phyloP scores from a whole-genome alignment of 2,888 invertebrate species.

The Morpho deidamia region DNA sequence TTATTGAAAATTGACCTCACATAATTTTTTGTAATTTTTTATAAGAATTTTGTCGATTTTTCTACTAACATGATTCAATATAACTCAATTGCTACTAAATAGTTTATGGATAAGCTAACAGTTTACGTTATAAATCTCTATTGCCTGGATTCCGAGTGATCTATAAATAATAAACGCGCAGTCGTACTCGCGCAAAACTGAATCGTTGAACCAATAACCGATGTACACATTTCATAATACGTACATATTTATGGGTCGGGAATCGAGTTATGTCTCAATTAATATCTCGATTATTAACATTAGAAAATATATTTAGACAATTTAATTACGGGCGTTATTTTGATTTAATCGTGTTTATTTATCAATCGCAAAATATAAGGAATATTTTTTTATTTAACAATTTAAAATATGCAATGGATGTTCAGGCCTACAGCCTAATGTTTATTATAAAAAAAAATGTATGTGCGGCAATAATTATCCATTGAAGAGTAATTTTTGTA shows the following conservation, averaged over 20 bases:
- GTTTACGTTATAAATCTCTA: conserved; percentile 37
- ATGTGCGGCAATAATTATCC: too few relatives aligned
- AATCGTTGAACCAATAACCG: conserved; percentile 21
- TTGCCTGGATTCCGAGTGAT: conserved; percentile 29
- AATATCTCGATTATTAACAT: neutral
- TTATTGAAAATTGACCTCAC: too few relatives aligned
- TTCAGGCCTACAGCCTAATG: too few relatives aligned
- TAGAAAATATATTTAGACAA: neutral
- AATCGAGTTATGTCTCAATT: neutral
- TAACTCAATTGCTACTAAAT: conserved; percentile 28
- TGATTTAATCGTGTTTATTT: too few relatives aligned
- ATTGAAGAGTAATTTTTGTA: too few relatives aligned
- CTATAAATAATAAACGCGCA: conserved; percentile 18
- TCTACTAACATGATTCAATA: conserved; percentile 7
- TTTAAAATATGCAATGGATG: too few relatives aligned
- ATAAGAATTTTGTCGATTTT: neutral
- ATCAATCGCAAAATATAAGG: too few relatives aligned
- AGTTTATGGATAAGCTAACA: conserved; percentile 27
- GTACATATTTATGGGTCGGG: neutral
- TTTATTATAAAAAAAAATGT: too few relatives aligned
- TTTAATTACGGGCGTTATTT: neutral
- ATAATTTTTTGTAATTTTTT: too few relatives aligned
- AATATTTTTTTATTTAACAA: too few relatives aligned
- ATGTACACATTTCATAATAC: conserved; percentile 14
- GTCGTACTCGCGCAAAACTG: conserved; percentile 6